Conservation (phyloP, 1,140 invertebrate genomes). For the Akabosia matsudoensis region DNA sequence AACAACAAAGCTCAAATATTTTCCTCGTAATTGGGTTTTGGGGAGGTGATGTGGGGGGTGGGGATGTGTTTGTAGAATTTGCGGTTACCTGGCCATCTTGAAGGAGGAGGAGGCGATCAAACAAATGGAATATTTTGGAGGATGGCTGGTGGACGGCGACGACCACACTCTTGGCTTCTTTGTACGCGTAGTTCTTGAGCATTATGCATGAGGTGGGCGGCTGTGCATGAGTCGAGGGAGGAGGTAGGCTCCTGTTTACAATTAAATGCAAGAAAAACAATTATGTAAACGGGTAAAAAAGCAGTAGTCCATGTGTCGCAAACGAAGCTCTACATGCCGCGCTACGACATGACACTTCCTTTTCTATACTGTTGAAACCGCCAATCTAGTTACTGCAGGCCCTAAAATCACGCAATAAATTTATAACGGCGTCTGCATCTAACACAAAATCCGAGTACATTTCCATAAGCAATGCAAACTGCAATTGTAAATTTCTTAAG, state of each 20-base stretch:
- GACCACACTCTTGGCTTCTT: constrained; percentile 76
- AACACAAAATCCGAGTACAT: no score
- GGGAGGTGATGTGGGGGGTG: no score
- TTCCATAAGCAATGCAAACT: no score
- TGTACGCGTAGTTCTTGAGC: constrained; percentile 70
- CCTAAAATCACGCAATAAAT: no score
- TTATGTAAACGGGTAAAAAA: no score
- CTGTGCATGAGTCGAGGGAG: constrained; percentile 78
- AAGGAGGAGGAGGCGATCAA: constrained; percentile 74
- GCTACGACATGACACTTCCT: no score
- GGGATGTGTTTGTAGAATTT: no score
- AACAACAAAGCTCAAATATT: neutral
- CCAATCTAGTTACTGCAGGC: neutral
- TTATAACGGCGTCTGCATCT: no score
- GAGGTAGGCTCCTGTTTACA: constrained; percentile 77
- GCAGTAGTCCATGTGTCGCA: no score
- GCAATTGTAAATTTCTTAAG: no score
- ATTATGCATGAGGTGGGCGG: constrained; percentile 70
- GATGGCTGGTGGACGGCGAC: constrained; percentile 83
- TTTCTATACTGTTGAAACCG: neutral
- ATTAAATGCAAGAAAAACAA: neutral
- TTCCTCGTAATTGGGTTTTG: neutral
- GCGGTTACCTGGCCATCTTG: constrained; percentile 64
- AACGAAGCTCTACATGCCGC: no score
- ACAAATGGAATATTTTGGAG: constrained; percentile 83